Evolutionary conservation across 92 coral and sea anemone genomes (phyloP), one percentile per base, ranked within the genome.

Genomic region (Pocillopora grandis): DNA sequence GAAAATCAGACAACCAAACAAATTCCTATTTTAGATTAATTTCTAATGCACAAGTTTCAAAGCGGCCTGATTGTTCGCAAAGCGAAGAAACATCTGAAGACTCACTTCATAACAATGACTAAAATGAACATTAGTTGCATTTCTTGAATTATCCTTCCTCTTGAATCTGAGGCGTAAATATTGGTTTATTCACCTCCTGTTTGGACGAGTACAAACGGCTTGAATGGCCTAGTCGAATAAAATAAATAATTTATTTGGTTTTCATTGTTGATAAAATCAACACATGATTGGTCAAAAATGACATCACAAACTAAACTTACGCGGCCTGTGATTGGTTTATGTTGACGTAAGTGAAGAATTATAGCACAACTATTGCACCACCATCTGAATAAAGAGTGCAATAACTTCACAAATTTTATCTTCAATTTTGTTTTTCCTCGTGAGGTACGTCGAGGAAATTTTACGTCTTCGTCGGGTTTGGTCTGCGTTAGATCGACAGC

Each of bases 341-440:
- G 71, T 62, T 87, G 91, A 90, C 91, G 89, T 87, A 33, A 56
- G 1, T 72, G 71, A 81, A 33, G 75, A 79, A 85, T 77, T 84
- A 3, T 77, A 80, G 80, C 61, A 42, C 70, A n/a, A 12, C 78
- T 74, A 92, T 94, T 94, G 98, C 98, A 94, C 98, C 98, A 94
- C 98, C 91, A 89, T 12, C 60, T 12, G 58, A 69, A 79, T 84
- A 94, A 94, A 91, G 89, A 94, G 77, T 87, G 98, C 87, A 87
- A 91, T 76, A 68, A 12, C 14, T 1, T 68, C 1, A 0, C 21
- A 10, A 15, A 20, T 14, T 85, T 89, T 57, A 88, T 63, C 48
- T 70, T n/a, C 4, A 14, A 15, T 14, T 80, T 89, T 35, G 86
- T 56, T 57, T 70, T 84, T 66, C 60, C 21, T 56, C 15, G 18